Base-by-base conservation (phyloP, 2,888 invertebrate genomes). In the Caenorhabditis japonica region DNA sequence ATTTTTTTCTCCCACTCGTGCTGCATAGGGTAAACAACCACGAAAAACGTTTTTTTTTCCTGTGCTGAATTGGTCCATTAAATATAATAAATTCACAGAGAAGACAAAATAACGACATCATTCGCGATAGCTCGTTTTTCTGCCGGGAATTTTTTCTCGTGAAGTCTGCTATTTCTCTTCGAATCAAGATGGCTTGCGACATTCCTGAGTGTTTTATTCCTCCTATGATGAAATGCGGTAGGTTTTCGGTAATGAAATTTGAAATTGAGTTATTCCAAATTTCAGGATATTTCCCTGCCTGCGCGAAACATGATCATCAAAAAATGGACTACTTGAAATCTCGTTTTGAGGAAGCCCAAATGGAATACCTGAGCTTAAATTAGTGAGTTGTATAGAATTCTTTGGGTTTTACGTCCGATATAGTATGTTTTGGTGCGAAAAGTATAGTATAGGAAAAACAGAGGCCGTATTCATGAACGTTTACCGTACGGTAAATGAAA, bases 31-130 rank as follows among this genome's bases (percentile, higher is more conserved):
- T 30, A 10, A 30, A 10, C 30, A 7, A 10, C n/a, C n/a, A n/a
- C 5, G 30, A 30, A 30, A 30, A 30, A 30, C 30, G 10, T 10
- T 30, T 30, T 30, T 30, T 30, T 7, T n/a, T n/a, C n/a, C 30
- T 7, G 10, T 10, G 30, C 10, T 30, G 5, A 5, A 5, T 30
- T 7, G 10, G 5, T 30, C 30, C 25, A 19, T 39, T 39, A 38
- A 30, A n/a, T n/a, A n/a, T n/a, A n/a, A n/a, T n/a, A n/a, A n/a
- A n/a, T 15, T 56, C 61, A 4, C 64, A 72, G 72, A 53, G 44
- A 36, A 33, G 64, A 13, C 23, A 19, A 1, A 8, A 7, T 0
- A 7, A 72, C 17, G 36, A 52, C 10, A 33, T 41, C 3, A 59
- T 64, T 12, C 8, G 13, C 0, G 72, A 72, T 33, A 23, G 19